A percentile compares a stretch with the other conserved stretches of the same genome.
Evolutionary conservation across 2,888 invertebrate species (phyloP).

Genomic region (Aporophyla lueneburgensis): DNA sequence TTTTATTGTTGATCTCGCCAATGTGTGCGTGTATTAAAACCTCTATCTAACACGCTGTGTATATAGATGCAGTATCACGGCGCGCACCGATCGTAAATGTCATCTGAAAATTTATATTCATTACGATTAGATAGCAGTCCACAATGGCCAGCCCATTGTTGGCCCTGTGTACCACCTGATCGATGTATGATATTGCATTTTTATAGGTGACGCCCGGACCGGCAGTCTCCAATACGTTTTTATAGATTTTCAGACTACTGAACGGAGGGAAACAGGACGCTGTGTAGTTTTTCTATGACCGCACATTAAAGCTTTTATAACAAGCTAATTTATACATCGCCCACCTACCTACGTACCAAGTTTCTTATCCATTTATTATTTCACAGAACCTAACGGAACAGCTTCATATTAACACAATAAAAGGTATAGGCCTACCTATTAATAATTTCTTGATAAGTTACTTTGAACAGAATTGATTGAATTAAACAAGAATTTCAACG

Average conservation of each 20-base stretch:
- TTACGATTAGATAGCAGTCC: constrained; percentile 89
- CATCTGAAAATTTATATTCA: constrained; percentile 91
- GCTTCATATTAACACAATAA: constrained; percentile 73
- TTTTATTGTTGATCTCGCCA: constrained; percentile 77
- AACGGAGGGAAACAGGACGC: constrained; percentile 75
- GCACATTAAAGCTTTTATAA: constrained; percentile 82
- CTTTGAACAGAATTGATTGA: neutral
- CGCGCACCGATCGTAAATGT: constrained; percentile 89
- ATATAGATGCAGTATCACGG: constrained; percentile 87
- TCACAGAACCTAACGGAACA: constrained; percentile 62
- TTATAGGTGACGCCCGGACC: constrained; percentile 81
- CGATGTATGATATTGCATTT: constrained; percentile 88
- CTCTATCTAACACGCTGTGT: constrained; percentile 84
- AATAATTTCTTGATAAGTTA: constrained; percentile 7
- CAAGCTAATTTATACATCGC: constrained; percentile 84
- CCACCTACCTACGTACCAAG: constrained; percentile 77
- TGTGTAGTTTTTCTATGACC: constrained; percentile 77
- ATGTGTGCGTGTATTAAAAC: constrained; percentile 85
- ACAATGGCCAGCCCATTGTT: constrained; percentile 88
- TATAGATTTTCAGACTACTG: constrained; percentile 76
- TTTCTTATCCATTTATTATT: constrained; percentile 71
- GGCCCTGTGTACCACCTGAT: constrained; percentile 84
- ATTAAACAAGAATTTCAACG: neutral
- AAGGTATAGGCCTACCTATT: constrained; percentile 23
- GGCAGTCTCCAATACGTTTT: constrained; percentile 68